phyloP scores from a whole-genome alignment of 2,113 vertebrate species.

The Nibea coibor region DNA sequence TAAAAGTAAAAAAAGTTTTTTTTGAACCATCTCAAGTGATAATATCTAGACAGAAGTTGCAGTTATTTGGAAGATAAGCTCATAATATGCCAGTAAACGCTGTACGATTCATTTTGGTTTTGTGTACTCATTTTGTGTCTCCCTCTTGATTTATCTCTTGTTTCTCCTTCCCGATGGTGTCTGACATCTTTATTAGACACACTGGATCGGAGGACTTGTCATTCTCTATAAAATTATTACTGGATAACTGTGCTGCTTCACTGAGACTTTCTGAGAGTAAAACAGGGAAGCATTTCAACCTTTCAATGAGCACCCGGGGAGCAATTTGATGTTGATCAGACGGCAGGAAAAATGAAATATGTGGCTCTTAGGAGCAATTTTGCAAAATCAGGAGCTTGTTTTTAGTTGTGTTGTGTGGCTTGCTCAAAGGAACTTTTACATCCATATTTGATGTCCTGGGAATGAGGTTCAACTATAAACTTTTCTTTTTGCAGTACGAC shows the following conservation, averaged over 20 bases:
- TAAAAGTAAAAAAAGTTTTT: no score
- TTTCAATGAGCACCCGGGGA: neutral
- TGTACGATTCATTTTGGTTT: neutral
- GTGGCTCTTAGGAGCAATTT: neutral
- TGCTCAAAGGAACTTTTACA: no score
- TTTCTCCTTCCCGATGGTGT: neutral
- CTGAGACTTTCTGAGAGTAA: neutral
- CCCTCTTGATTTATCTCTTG: conserved; percentile 1
- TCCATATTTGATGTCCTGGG: no score
- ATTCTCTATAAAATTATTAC: neutral
- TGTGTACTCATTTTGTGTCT: conserved; percentile 1
- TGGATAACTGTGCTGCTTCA: neutral
- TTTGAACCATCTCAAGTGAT: no score
- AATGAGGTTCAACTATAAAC: no score
- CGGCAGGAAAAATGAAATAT: neutral
- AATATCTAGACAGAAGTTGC: no score
- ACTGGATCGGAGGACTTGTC: neutral
- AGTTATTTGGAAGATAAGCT: neutral
- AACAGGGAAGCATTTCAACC: neutral
- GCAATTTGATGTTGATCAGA: neutral
- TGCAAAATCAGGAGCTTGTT: neutral
- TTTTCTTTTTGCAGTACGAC: no score
- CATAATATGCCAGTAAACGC: neutral
- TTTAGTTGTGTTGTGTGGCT: no score
- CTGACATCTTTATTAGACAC: conserved; percentile 19